Evolutionary conservation across 2,797 vertebrate genomes (phyloP), one percentile per base, ranked within the genome.

Genomic region (Xiphorhynchus erythropygius): DNA sequence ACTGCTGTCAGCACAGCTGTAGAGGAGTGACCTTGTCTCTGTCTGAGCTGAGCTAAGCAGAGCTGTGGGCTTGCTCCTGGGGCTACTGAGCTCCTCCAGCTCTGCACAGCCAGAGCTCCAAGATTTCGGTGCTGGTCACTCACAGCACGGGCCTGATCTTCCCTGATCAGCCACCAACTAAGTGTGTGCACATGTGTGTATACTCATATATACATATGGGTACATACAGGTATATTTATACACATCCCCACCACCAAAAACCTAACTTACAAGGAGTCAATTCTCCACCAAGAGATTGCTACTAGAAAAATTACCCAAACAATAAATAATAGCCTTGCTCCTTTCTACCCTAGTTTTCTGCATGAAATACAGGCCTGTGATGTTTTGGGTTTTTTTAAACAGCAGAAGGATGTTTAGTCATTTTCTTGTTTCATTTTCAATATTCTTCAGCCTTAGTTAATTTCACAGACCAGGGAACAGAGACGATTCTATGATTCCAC

Each of bases 381-480:
- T 50, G 6, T 46, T 73, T n/a, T 62, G 44, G 42, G 44, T 17
- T 39, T 50, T 69, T 76, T 42, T 4, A 1, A 76, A 73, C 77
- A 94, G 71, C 59, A 89, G 56, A 93, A 75, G 17, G 42, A 56
- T 76, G 33, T 68, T 46, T 32, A 73, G 47, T 83, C 25, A 88
- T 89, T 74, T 89, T 93, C 47, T 92, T 88, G 53, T 64, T 96
- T 87, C 16, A 4, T 44, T 87, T 90, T 92, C 79, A 94, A 37
- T 74, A 81, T 79, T 91, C 79, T 77, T 96, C 84, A 94, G 82
- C 60, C 52, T 68, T 59, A 90, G 84, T 35, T 94, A 86, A 94
- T 94, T 96, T 96, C 33, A 74, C 89, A 94, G 94, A 84, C 91
- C 70, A 93, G 60, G 63, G 93, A 94, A 96, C 88, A 94, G 91